A percentile compares a stretch with the other conserved stretches of the same genome.
Conservation (phyloP, 2,797 vertebrate species). For the Mormyrus proboscirostris region DNA sequence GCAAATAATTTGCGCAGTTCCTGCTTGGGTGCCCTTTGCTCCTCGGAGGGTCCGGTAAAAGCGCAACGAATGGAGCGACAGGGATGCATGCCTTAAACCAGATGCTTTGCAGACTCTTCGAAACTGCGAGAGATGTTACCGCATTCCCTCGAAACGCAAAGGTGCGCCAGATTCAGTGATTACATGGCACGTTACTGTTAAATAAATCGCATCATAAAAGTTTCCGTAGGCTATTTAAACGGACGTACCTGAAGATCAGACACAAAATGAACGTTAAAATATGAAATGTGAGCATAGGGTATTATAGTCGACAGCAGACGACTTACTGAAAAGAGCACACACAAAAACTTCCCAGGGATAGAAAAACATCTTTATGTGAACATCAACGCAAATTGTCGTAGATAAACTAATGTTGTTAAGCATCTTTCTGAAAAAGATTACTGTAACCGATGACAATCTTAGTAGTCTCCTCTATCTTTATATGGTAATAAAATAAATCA, state of each 20-base stretch:
- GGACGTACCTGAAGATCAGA: slow-evolving; percentile 7
- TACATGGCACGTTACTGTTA: background rate
- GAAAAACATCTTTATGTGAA: background rate
- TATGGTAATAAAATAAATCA: background rate
- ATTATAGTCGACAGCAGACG: background rate
- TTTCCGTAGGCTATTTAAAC: background rate
- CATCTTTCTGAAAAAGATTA: background rate
- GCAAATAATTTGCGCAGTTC: slow-evolving; percentile 34
- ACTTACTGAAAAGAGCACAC: background rate
- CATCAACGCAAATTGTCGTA: background rate
- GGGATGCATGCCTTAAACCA: background rate
- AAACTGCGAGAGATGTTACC: background rate
- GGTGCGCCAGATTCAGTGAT: background rate
- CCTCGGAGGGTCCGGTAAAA: background rate
- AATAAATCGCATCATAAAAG: background rate
- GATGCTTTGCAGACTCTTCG: background rate
- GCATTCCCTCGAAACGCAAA: background rate
- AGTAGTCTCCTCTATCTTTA: background rate
- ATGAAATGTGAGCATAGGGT: background rate
- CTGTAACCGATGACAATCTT: background rate
- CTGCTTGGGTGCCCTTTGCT: background rate
- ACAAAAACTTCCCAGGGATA: background rate
- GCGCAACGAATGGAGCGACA: background rate
- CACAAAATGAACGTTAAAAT: background rate
- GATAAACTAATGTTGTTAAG: background rate